phyloP scores from a whole-genome alignment of 1,140 invertebrate species.

The Caligus rogercresseyi region DNA sequence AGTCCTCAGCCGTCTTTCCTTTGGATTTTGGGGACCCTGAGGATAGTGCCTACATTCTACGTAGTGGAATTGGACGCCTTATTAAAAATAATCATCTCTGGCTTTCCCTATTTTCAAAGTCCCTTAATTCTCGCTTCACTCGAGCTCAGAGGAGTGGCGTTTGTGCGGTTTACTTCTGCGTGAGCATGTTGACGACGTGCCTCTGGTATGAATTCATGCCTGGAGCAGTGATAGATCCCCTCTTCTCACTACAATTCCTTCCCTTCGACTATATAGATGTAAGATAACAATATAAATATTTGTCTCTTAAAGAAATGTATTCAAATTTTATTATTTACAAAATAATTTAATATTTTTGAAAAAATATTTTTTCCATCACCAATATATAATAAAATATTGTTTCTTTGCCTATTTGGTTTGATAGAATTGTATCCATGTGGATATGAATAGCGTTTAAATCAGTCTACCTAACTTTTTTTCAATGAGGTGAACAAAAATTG shows the following conservation, averaged over 20 bases:
- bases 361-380: too few species aligned
- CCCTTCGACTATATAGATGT: background rate
- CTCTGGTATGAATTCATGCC: constrained; percentile 34
- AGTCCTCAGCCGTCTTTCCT: background rate
- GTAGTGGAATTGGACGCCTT: background rate
- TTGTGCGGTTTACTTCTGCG: constrained; percentile 36
- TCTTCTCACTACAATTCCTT: constrained; percentile 1
- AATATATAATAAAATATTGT: too few species aligned
- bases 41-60: background rate
- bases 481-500: too few species aligned
- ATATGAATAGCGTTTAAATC: too few species aligned
- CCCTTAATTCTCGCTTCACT: constrained; percentile 36
- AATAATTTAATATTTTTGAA: too few species aligned
- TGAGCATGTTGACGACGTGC: constrained; percentile 38
- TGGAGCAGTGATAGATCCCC: background rate
- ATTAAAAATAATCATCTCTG: constrained; percentile 36
- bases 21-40: background rate
- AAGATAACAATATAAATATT: constrained; percentile 3
- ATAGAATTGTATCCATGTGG: too few species aligned
- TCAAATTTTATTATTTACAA: too few species aligned
- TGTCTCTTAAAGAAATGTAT: too few species aligned
- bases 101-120: constrained; percentile 38
- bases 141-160: constrained; percentile 35
- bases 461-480: too few species aligned
- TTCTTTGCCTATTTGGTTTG: too few species aligned